Base-by-base conservation (phyloP, 2,797 vertebrate species). In the Falco columbarius region DNA sequence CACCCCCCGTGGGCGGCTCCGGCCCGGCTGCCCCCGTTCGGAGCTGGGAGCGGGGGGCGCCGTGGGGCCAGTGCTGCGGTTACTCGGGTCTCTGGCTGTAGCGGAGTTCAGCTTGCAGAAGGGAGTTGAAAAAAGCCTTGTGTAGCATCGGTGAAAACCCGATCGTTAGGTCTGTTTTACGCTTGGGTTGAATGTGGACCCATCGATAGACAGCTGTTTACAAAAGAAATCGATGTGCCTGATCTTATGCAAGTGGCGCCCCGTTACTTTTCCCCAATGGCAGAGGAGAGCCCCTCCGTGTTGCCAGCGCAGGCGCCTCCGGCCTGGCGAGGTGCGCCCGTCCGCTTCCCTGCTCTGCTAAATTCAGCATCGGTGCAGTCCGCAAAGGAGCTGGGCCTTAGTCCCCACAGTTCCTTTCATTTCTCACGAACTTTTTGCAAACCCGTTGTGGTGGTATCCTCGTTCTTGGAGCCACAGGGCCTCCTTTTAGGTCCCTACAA, bases 61-160 rank as follows among this genome's bases (percentile, higher is more conserved):
- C 1, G 10, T 29, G 8, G 10, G 52, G 52, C 7, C 24, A 14
- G 44, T 5, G 9, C 18, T 30, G 0, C 3, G 19, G 26, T 12
- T 21, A 11, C 36, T 61, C 3, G 5, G 9, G 6, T 73, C 51
- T 51, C 59, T 29, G 23, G 36, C 58, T 54, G 49, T 22, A 83
- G 44, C 1, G 0, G n/a, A 44, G 23, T 11, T 71, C 56, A 15
- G 13, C 46, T 56, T 7, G 30, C 42, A 77, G 51, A 54, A 66
- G 7, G 11, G 52, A 21, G 42, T 8, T 62, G 47, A 38, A 29
- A 70, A 74, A 86, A 56, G 32, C 49, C 44, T 58, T 6, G 2
- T 9, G 54, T 46, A 56, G 51, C 55, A 12, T 55, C 29, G 40
- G 61, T 73, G 76, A 62, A 86, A 75, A 14, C 15, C n/a, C 51